phyloP scores from a whole-genome alignment of 1,140 invertebrate species.

The Bombus impatiens region DNA sequence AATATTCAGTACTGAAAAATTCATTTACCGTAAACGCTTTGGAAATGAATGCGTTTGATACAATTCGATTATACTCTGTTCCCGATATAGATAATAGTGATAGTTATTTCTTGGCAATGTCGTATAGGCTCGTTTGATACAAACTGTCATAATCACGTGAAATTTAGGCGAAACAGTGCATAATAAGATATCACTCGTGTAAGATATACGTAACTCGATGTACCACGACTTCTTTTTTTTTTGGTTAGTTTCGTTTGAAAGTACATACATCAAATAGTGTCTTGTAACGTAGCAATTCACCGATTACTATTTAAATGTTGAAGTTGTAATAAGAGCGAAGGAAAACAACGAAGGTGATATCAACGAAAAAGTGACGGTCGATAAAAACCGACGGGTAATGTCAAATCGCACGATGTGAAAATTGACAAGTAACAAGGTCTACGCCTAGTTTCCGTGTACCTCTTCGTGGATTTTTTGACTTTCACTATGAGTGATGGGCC shows the following conservation, averaged over 20 bases:
- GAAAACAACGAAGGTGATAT: slow-evolving; percentile 20
- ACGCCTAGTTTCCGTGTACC: not conserved
- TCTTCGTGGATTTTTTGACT: not conserved
- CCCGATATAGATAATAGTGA: no score
- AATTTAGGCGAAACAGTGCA: not conserved
- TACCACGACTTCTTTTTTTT: not conserved
- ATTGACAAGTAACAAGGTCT: slow-evolving; percentile 55
- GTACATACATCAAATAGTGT: not conserved
- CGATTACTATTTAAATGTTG: not conserved
- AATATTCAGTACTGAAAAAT: not conserved
- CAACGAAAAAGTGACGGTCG: slow-evolving; percentile 45
- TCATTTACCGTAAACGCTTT: no score
- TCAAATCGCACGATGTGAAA: slow-evolving; percentile 43
- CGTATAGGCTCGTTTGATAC: no score
- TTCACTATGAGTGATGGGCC: slow-evolving; percentile 12
- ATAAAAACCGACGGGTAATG: slow-evolving; percentile 6
- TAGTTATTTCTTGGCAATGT: not conserved
- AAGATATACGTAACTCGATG: not conserved
- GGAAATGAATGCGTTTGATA: not conserved
- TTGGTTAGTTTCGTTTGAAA: not conserved
- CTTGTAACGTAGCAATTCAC: not conserved
- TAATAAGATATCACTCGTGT: not conserved
- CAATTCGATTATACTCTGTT: not conserved
- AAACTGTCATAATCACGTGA: not conserved
- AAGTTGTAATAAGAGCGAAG: not conserved